Evolutionary conservation across 2,113 vertebrate species (phyloP), one percentile per base, ranked within the genome.

Genomic region (Glaucidium brasilianum): DNA sequence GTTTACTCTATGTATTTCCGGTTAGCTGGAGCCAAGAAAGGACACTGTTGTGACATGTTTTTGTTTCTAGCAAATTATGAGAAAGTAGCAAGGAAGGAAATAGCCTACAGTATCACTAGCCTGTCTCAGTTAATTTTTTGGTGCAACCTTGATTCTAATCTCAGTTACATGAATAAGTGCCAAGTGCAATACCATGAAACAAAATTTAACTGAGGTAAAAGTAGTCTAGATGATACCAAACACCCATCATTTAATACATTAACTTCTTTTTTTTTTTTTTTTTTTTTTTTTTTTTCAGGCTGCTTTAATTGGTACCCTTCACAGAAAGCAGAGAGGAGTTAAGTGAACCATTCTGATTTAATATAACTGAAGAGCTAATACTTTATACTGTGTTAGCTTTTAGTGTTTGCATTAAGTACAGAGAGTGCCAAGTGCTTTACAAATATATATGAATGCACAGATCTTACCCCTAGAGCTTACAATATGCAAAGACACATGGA

Each of bases 381-480:
- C 74, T 93, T 90, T 85, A 86, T 73, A 76, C 55, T 55, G n/a
- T 71, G 23, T 63, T 85, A 47, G 53, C 71, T 94, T 90, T 95
- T 77, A 93, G n/a, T 67, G 62, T 90, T 96, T 90, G 39, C 63
- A 77, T 84, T 90, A 92, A 83, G n/a, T 27, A 59, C 22, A 71
- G 60, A 84, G 37, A 62, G 26, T 62, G 50, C 34, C 68, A 77
- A 84, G 56, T 80, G n/a, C 32, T 92, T 86, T 86, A 86, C 55
- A 91, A 80, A 67, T 49, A 63, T 35, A 66, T 59, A 80, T 2
- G 2, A 85, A 87, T 58, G 25, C 30, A 66, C n/a, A 86, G 67
- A 69, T n/a, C 71, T 76, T 73, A 85, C 50, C 17, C 20, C 2
- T 9, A 77, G 67, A 94, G 32, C 25, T 80, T 55, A 80, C 9